phyloP scores from a whole-genome alignment of 53 echinoderm and acorn worm species.

The Arbacia lixula region DNA sequence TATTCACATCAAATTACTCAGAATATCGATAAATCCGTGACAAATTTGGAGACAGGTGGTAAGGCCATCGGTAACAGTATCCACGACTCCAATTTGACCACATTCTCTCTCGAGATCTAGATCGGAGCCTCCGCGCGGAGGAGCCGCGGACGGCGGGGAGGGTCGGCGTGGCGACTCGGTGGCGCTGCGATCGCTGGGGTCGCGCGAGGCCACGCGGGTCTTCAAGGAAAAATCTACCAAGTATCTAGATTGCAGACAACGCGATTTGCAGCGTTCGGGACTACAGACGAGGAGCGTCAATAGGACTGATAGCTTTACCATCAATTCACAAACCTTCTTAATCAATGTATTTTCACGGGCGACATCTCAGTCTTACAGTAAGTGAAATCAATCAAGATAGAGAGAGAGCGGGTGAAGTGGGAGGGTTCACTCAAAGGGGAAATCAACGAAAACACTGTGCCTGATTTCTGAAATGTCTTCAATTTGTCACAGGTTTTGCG shows the following conservation, averaged over 20 bases:
- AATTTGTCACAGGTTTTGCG: conserved; percentile 46
- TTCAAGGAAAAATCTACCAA: conserved; percentile 14
- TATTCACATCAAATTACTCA: conserved; percentile 55
- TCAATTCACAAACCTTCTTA: not conserved
- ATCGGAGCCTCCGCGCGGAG: not conserved
- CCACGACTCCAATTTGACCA: conserved; percentile 42
- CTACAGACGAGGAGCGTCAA: no score
- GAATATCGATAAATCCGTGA: conserved; percentile 59
- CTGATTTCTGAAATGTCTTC: conserved; percentile 40
- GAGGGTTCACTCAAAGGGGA: not conserved
- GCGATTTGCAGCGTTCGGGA: conserved; percentile 49
- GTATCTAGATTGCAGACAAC: conserved; percentile 25
- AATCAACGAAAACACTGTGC: not conserved
- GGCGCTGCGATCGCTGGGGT: conserved; percentile 43
- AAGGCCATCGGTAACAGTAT: conserved; percentile 34
- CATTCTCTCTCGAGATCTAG: conserved; percentile 48
- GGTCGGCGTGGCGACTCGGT: conserved; percentile 8
- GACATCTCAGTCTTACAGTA: no score
- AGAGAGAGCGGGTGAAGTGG: no score
- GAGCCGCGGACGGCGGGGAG: not conserved
- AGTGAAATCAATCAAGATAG: no score
- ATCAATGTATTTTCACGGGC: not conserved
- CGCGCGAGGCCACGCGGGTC: conserved; percentile 36
- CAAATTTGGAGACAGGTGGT: conserved; percentile 56
- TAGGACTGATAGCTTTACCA: conserved; percentile 43